A percentile compares a stretch with the other conserved stretches of the same genome.
Evolutionary conservation across 2,797 vertebrate genomes (phyloP).

Genomic region (Pyrrhura leucotis): DNA sequence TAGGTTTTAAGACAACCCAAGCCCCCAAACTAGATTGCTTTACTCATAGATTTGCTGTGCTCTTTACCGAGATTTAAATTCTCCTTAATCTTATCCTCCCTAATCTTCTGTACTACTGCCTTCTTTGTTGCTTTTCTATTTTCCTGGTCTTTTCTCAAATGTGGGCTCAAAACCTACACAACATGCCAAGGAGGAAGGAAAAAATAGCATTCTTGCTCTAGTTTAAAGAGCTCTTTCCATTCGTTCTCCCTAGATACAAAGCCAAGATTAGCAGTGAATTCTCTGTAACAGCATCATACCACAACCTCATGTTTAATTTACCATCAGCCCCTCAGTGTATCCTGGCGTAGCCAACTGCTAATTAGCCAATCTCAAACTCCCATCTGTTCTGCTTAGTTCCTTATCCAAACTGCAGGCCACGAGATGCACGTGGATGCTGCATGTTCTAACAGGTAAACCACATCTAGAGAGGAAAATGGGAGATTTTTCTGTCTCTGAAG

Average conservation of each 20-base stretch:
- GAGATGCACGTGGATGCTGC: not conserved
- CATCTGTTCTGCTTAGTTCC: not conserved
- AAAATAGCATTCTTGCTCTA: constrained; percentile 60
- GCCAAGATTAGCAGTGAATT: constrained; percentile 60
- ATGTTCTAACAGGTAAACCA: not conserved
- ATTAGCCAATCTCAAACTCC: constrained; percentile 34
- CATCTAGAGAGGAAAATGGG: not conserved
- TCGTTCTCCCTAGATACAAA: constrained; percentile 49
- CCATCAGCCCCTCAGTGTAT: constrained; percentile 44
- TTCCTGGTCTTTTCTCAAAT: constrained; percentile 38
- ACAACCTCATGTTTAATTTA: constrained; percentile 64
- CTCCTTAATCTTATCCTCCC: constrained; percentile 30
- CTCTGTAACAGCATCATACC: constrained; percentile 32
- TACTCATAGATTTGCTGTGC: not conserved
- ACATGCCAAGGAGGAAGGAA: constrained; percentile 38
- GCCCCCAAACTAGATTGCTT: not conserved
- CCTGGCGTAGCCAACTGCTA: constrained; percentile 32
- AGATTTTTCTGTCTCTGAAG: not conserved
- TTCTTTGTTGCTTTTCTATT: constrained; percentile 38
- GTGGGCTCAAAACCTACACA: constrained; percentile 60
- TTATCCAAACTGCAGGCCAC: not conserved
- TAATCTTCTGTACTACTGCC: constrained; percentile 29
- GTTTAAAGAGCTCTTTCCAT: constrained; percentile 58
- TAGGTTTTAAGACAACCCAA: constrained; percentile 14
- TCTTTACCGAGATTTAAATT: not conserved